Conservation (phyloP, 2,888 invertebrate species). For the Euphydryas editha region DNA sequence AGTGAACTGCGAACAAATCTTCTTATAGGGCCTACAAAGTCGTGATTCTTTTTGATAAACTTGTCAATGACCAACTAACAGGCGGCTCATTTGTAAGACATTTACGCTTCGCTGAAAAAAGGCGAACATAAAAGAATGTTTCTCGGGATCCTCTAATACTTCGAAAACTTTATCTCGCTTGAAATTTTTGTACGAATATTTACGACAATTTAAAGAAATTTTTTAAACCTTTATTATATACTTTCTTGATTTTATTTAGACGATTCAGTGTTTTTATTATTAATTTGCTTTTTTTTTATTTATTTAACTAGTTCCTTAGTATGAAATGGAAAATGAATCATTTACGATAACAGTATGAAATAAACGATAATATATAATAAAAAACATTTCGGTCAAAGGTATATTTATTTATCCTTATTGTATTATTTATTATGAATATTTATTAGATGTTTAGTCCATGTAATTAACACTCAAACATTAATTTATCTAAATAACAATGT, state of each 20-base stretch:
- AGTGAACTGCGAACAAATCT: background rate
- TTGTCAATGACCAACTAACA: conserved; percentile 38
- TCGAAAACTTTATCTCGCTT: conserved; percentile 20
- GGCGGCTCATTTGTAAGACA: conserved; percentile 34
- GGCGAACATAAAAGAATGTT: conserved; percentile 34
- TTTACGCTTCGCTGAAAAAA: conserved; percentile 34
- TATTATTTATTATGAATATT: too few relatives aligned
- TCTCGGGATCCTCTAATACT: conserved; percentile 24
- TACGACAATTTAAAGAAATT: background rate
- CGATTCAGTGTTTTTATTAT: too few relatives aligned
- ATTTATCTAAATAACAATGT: background rate
- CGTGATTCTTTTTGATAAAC: conserved; percentile 32
- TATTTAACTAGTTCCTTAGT: too few relatives aligned
- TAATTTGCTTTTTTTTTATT: too few relatives aligned
- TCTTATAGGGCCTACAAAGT: background rate
- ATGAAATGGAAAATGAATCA: too few relatives aligned
- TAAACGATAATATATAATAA: too few relatives aligned
- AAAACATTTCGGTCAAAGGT: too few relatives aligned
- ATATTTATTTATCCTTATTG: too few relatives aligned
- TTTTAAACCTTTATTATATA: background rate
- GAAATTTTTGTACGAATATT: background rate
- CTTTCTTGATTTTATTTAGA: background rate
- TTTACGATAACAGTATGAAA: too few relatives aligned
- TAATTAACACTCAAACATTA: too few relatives aligned
- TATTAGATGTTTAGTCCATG: too few relatives aligned